A percentile compares a stretch with the other conserved stretches of the same genome.
Evolutionary conservation across 2,797 vertebrate genomes (phyloP).

Genomic region (Eutrigla gurnardus): DNA sequence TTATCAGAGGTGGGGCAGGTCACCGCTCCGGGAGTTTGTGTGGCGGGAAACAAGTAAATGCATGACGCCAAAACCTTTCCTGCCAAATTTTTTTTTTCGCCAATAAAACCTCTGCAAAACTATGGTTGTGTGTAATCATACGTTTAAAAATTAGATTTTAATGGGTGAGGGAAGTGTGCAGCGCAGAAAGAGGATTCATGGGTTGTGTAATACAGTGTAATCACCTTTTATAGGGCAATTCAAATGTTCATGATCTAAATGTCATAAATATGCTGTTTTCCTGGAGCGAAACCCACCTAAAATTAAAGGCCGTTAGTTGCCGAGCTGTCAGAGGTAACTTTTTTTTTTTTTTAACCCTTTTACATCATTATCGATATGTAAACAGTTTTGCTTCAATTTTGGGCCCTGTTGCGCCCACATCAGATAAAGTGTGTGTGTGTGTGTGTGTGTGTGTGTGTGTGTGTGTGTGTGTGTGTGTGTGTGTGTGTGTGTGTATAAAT

Average conservation of each 20-base stretch:
- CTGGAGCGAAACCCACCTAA: not conserved
- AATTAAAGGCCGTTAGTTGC: not conserved
- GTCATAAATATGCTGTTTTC: not conserved
- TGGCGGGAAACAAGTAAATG: not conserved
- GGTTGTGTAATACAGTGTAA: not conserved
- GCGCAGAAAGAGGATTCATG: not conserved
- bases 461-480: too few relatives aligned
- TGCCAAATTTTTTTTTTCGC: not conserved
- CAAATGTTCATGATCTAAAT: slow-evolving; percentile 1
- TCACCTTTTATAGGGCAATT: not conserved
- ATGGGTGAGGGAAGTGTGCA: not conserved
- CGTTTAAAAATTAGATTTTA: not conserved
- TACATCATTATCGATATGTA: slow-evolving; percentile 18
- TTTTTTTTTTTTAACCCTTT: slow-evolving; percentile 20
- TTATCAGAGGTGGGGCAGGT: slow-evolving; percentile 48
- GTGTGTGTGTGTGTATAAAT: slow-evolving; percentile 8
- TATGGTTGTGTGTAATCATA: not conserved
- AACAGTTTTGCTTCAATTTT: slow-evolving; percentile 18
- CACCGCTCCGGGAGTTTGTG: slow-evolving; percentile 17
- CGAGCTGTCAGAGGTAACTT: slow-evolving; percentile 29
- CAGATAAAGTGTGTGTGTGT: slow-evolving; percentile 36
- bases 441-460: too few relatives aligned
- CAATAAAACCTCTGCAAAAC: not conserved
- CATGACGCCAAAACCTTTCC: not conserved
- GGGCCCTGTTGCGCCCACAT: slow-evolving; percentile 8